phyloP scores from a whole-genome alignment of 35 echinoderm and acorn worm species.

The Hemicentrotus pulcherrimus region DNA sequence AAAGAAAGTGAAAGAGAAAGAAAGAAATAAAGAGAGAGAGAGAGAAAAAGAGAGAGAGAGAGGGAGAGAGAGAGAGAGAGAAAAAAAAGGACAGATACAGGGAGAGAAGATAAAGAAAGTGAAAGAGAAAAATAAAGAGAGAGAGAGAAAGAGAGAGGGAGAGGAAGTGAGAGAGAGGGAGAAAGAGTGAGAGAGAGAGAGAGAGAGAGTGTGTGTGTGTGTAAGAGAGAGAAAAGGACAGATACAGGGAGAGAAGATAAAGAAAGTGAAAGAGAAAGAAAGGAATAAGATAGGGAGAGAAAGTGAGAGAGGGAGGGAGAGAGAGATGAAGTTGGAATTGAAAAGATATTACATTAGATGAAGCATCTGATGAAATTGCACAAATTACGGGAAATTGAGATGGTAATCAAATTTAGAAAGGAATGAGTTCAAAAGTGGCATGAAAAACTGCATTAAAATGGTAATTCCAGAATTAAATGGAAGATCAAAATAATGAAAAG shows the following conservation, averaged over 20 bases:
- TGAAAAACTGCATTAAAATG: no score
- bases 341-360: no score
- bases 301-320: background rate
- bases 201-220: background rate
- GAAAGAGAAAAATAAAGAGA: background rate
- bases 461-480: no score
- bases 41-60: background rate
- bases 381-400: no score
- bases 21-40: background rate
- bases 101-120: background rate
- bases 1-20: background rate
- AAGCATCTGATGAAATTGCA: no score
- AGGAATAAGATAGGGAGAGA: background rate
- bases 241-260: background rate
- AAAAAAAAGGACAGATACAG: background rate
- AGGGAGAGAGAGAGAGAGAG: no score
- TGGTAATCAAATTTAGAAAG: no score
- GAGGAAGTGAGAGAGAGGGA: background rate
- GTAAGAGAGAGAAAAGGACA: background rate
- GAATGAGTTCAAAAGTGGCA: no score
- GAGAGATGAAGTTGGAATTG: no score
- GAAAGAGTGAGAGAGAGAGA: background rate
- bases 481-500: no score
- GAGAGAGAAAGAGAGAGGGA: background rate
- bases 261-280: background rate